Evolutionary conservation across 1,140 invertebrate genomes (phyloP), one percentile per base, ranked within the genome.

Genomic region (Diabrotica undecimpunctata): DNA sequence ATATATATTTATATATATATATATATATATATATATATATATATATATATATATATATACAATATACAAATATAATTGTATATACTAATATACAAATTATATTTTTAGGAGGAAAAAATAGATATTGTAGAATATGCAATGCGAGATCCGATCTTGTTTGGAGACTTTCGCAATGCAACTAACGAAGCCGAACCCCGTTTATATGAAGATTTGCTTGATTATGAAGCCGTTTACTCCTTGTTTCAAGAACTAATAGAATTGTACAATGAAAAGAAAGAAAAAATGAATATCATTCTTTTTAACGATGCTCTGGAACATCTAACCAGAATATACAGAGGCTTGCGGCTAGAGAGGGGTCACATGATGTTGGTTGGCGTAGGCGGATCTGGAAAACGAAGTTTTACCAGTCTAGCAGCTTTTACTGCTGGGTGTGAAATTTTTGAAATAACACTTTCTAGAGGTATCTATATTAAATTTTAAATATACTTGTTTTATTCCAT

Each of bases 121-220:
- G 79, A 87, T 76, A 71, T 88, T 69, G 75, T 88, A 75, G 85
- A 89, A 39, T 91, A 88, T 73, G 85, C 85, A 0, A 80, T 94
- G 61, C 82, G 90, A 51, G 88, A 95, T 81, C 94, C 94, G 0
- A 70, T 94, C 46, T 80, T 96, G 0, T 97, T 90, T 78, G 94
- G 94, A 0, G 94, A 97, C 74, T 75, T 74, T 62, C 82, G 92
- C 41, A 95, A 94, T 71, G 91, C 92, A 0, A 80, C 90, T 7
- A 89, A 90, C 57, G 90, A 93, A 72, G 84, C 85, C 0, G 90
- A 93, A 74, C 79, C 87, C 0, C 81, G 93, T 66, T 84, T 88
- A 64, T 97, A 97, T 74, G 94, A 96, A 79, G 94, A 96, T 79
- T 79, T 96, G 2, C 79, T 94, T 2, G 93, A 96, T 77, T 96